phyloP scores from a whole-genome alignment of 2,113 vertebrate species.

The Pleuronectes platessa region DNA sequence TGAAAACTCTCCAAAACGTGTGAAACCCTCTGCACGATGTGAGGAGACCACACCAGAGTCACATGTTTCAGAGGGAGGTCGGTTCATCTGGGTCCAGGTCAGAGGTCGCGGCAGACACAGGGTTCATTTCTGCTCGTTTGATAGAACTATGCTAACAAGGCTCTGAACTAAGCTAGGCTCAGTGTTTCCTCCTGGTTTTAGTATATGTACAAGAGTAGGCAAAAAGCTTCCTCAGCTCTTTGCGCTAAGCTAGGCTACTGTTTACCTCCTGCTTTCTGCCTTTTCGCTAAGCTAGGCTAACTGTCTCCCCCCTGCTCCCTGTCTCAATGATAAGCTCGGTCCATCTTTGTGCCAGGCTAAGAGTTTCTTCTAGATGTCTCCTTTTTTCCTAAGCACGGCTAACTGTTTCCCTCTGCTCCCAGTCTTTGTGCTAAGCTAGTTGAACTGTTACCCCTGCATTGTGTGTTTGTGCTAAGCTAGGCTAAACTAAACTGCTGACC shows the following conservation, averaged over 20 bases:
- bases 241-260: not conserved
- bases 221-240: not conserved
- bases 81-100: not conserved
- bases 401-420: not conserved
- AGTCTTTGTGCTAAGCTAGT: not conserved
- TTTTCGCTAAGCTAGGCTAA: not conserved
- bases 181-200: not conserved
- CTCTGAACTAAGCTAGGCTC: not conserved
- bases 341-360: not conserved
- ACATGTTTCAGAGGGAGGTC: not conserved
- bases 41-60: not conserved
- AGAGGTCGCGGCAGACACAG: not conserved
- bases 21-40: not conserved
- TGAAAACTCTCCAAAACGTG: not conserved
- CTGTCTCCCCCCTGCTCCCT: not conserved
- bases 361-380: too few species aligned
- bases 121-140: not conserved
- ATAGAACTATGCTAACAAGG: not conserved
- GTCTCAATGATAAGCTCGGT: not conserved
- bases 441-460: not conserved
- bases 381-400: not conserved
- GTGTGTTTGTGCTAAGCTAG: not conserved
- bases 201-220: not conserved
- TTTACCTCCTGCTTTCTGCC: not conserved
- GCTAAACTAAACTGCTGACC: not conserved